Conservation (phyloP, 2,797 vertebrate species). For the Poecilia gillii region DNA sequence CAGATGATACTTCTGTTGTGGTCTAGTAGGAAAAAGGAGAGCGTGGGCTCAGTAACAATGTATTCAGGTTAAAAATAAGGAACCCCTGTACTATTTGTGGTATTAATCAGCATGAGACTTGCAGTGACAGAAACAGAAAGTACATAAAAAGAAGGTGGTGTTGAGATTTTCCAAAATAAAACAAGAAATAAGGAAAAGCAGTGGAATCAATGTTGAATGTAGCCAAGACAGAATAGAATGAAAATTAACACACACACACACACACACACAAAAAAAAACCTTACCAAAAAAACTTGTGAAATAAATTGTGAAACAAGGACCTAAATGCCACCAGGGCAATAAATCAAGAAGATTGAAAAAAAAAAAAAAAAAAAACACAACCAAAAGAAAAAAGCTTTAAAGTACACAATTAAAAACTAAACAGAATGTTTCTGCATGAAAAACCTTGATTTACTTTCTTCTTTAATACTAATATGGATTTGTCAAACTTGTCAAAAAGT, state of each 20-base stretch:
- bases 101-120: not conserved
- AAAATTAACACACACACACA: too few species aligned
- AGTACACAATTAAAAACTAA: not conserved
- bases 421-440: not conserved
- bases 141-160: not conserved
- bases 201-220: not conserved
- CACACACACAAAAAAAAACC: not conserved
- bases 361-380: not conserved
- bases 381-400: not conserved
- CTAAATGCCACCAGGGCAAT: not conserved
- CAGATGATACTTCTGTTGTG: not conserved
- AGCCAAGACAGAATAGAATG: not conserved
- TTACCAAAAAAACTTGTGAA: not conserved
- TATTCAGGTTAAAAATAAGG: not conserved
- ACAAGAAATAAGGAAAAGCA: not conserved
- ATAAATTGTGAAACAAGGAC: not conserved
- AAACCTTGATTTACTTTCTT: not conserved
- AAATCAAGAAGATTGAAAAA: not conserved
- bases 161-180: not conserved
- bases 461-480: not conserved
- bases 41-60: not conserved
- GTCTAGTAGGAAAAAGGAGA: not conserved
- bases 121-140: not conserved
- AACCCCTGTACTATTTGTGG: not conserved
- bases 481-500: not conserved